Base-by-base conservation (phyloP, 2,113 vertebrate species). In the Nerophis ophidion region DNA sequence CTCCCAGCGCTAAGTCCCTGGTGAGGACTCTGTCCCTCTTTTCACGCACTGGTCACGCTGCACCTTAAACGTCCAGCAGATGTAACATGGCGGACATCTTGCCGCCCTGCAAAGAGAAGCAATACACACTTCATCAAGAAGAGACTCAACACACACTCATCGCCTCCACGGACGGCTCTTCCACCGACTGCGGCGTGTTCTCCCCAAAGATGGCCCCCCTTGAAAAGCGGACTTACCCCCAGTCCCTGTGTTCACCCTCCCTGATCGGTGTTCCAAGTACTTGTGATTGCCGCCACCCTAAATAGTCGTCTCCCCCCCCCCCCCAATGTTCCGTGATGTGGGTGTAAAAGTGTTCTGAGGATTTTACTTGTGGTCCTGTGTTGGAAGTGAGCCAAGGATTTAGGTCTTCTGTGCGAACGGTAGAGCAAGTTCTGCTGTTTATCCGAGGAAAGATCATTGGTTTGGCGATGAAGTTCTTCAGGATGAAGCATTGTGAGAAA, bases 1-100 rank as follows among this genome's bases (percentile, higher is more conserved):
- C 70, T 81, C 81, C 2, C 84, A 87, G 80, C 81, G 83, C 50
- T 90, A 48, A 54, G 53, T 63, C 45, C n/a, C 16, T 4, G 7
- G 5, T 49, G 44, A n/a, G 17, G 11, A 1, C 14, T 38, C 47
- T 5, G 61, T 68, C 72, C 45, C 19, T 72, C 56, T 46, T 7
- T 68, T 69, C 65, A 65, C 67, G 75, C 80, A 76, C 76, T 78
- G 81, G 81, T 76, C 67, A 50, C 63, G 65, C 68, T 55, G 74
- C 82, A 82, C 75, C 53, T 19, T 48, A 44, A 69, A 73, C 54
- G 60, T 64, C 61, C 48, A 47, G 63, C 59, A 69, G 66, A 75
- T 65, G 67, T 42, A 11, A 56, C 75, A 6, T 48, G 68, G 48
- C 66, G 45, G 72, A 54, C 52, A 42, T 9, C 46, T 57, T 19